A percentile compares a stretch with the other conserved stretches of the same genome.
Evolutionary conservation across 1,140 invertebrate species (phyloP).

Genomic region (Drosophila kurseongensis): DNA sequence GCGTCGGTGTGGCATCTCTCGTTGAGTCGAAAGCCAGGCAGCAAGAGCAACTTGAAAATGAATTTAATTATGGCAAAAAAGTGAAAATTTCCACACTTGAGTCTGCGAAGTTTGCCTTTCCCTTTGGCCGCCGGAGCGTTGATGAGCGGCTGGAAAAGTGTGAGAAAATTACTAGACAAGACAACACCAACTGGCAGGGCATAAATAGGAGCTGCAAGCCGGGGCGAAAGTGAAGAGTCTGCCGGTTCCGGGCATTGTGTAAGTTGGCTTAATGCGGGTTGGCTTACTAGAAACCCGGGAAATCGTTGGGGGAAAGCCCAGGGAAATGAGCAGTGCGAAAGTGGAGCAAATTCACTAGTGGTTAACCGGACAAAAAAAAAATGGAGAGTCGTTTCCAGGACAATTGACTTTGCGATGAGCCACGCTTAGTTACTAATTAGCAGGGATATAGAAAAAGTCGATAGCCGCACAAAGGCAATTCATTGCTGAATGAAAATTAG

Average conservation of each 20-base stretch:
- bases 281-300: conserved; percentile 25
- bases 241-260: conserved; percentile 42
- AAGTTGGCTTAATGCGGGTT: conserved; percentile 40
- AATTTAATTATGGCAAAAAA: conserved; percentile 83
- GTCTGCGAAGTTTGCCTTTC: conserved; percentile 71
- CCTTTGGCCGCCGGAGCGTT: conserved; percentile 47
- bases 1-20: conserved; percentile 33
- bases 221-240: conserved; percentile 55
- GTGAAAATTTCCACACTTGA: conserved; percentile 82
- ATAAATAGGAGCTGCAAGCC: conserved; percentile 57
- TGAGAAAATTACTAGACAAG: conserved; percentile 78
- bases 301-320: conserved; percentile 12
- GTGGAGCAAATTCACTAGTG: conserved; percentile 24
- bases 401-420: conserved; percentile 57
- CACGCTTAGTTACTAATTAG: conserved; percentile 66
- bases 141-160: conserved; percentile 71
- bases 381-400: conserved; percentile 23
- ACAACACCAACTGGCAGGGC: conserved; percentile 43
- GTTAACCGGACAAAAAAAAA: conserved; percentile 17
- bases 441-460: conserved; percentile 8
- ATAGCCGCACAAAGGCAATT: conserved; percentile 26
- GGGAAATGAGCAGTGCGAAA: conserved; percentile 29
- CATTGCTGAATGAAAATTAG: conserved; percentile 59
- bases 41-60: conserved; percentile 76
- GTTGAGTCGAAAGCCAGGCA: conserved; percentile 41